A percentile compares a stretch with the other conserved stretches of the same genome.
Conservation (phyloP, 2,797 vertebrate genomes). For the Pterois miles region DNA sequence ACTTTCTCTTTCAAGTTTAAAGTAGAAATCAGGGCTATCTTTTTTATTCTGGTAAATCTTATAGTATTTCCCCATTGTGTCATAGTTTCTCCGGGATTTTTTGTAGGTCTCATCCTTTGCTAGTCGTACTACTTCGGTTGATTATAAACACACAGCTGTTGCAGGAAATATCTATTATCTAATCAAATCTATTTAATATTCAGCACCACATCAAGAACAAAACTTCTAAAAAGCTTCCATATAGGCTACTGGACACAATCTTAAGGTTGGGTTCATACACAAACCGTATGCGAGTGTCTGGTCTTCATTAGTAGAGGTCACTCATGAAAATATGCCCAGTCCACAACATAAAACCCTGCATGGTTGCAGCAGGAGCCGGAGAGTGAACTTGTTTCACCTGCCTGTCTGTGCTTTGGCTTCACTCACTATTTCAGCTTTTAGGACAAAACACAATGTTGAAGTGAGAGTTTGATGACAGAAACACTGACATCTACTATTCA, state of each 20-base stretch:
- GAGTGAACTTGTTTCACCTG: constrained; percentile 43
- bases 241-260: background rate
- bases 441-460: background rate
- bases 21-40: background rate
- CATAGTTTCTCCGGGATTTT: background rate
- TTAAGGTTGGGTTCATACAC: background rate
- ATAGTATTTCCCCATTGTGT: background rate
- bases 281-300: constrained; percentile 29
- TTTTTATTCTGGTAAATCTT: background rate
- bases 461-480: background rate
- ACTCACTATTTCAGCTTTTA: background rate
- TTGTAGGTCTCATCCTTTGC: background rate
- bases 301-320: constrained; percentile 67
- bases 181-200: too few species aligned
- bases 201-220: background rate
- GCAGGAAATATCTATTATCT: constrained; percentile 13
- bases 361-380: background rate
- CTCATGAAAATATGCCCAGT: constrained; percentile 28
- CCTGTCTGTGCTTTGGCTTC: constrained; percentile 13
- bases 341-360: constrained; percentile 23
- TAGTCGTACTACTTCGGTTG: background rate
- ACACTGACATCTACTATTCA: background rate
- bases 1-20: background rate
- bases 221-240: background rate
- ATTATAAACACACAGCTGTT: background rate